phyloP scores from a whole-genome alignment of 2,113 vertebrate species.

The Phrynocephalus versicolor region DNA sequence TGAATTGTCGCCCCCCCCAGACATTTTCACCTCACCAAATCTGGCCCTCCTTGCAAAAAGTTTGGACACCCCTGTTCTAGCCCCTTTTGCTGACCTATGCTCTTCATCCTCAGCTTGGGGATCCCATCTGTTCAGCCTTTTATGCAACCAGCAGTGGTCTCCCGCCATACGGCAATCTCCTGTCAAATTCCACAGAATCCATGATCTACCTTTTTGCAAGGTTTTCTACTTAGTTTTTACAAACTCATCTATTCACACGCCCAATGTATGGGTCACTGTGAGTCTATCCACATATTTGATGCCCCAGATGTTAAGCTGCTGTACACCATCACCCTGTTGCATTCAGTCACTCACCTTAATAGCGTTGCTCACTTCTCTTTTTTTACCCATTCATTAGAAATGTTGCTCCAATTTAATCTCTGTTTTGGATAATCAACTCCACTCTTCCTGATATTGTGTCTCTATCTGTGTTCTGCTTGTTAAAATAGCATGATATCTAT shows the following conservation, averaged over 20 bases:
- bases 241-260: background rate
- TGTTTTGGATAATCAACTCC: background rate
- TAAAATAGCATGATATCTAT: background rate
- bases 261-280: background rate
- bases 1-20: no score
- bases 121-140: background rate
- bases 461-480: background rate
- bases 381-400: constrained; percentile 1
- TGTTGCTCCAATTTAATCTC: background rate
- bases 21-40: no score
- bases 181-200: background rate
- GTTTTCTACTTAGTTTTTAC: background rate
- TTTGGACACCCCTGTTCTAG: no score
- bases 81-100: background rate
- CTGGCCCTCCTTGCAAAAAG: no score
- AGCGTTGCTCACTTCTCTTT: background rate
- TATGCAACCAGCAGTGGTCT: background rate
- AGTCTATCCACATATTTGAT: background rate
- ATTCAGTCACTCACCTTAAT: background rate
- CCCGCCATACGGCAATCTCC: background rate
- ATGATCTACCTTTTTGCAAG: background rate
- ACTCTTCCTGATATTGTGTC: background rate
- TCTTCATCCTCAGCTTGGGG: background rate
- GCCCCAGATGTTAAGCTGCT: background rate
- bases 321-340: no score